Conservation (phyloP, 2,113 vertebrate species). For the Sturnira hondurensis region DNA sequence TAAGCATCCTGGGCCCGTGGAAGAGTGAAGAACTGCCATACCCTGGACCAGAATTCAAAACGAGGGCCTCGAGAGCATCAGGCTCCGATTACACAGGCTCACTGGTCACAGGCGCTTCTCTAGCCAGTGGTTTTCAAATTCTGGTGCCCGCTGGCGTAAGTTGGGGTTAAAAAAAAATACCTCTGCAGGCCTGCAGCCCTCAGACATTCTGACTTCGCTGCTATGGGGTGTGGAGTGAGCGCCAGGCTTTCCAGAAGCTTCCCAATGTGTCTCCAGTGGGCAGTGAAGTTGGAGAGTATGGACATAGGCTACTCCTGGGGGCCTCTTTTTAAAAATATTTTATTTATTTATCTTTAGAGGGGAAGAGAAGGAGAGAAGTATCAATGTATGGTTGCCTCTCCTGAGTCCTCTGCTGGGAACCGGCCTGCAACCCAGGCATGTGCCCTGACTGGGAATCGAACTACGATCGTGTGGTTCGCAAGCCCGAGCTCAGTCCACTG, state of each 20-base stretch:
- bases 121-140: background rate
- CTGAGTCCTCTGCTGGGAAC: too few relatives aligned
- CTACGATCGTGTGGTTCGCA: too few relatives aligned
- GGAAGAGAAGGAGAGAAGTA: too few relatives aligned
- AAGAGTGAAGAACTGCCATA: background rate
- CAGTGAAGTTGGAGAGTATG: background rate
- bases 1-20: background rate
- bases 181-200: background rate
- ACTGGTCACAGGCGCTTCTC: background rate
- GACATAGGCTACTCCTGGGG: background rate
- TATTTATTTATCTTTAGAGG: too few relatives aligned
- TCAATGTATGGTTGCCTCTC: too few relatives aligned
- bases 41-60: background rate
- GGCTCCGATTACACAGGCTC: background rate
- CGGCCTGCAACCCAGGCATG: too few relatives aligned
- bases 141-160: background rate
- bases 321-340: too few relatives aligned
- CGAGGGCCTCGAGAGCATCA: background rate
- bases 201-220: background rate
- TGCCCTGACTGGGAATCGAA: too few relatives aligned
- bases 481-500: too few relatives aligned
- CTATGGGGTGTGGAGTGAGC: background rate
- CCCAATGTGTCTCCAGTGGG: background rate
- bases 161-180: background rate
- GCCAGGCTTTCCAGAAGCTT: background rate